phyloP scores from a whole-genome alignment of 30 jellyfish, hydroid and myxozoan genomes.

The Aurelia aurita complex sp. Pacific region DNA sequence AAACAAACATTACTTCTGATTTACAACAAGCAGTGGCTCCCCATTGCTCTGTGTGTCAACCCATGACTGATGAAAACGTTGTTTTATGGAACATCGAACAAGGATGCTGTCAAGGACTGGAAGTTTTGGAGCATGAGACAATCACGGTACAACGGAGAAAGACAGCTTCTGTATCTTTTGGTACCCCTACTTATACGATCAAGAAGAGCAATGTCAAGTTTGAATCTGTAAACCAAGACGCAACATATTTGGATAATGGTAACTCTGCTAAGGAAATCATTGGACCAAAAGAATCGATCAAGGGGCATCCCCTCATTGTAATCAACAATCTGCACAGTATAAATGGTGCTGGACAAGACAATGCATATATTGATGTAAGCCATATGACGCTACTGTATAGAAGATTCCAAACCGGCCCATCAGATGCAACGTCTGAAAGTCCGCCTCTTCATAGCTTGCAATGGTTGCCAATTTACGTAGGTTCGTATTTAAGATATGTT shows the following conservation, averaged over 20 bases:
- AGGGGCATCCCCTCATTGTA: conserved; percentile 86
- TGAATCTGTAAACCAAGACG: conserved; percentile 54
- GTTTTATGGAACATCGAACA: conserved; percentile 77
- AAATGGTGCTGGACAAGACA: conserved; percentile 14
- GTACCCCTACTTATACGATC: conserved; percentile 41
- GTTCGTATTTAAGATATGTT: conserved; percentile 19
- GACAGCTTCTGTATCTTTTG: conserved; percentile 11
- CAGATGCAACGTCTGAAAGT: conserved; percentile 34
- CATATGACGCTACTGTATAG: conserved; percentile 79
- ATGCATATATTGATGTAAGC: conserved; percentile 7
- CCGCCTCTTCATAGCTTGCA: conserved; percentile 80
- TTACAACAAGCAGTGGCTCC: not conserved
- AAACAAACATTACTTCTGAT: not conserved
- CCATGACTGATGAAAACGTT: conserved; percentile 53
- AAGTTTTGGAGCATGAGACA: conserved; percentile 57
- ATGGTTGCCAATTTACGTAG: conserved; percentile 85
- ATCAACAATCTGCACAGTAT: conserved; percentile 6
- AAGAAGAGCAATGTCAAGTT: conserved; percentile 52
- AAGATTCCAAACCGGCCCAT: conserved; percentile 45
- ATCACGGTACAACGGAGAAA: conserved; percentile 20
- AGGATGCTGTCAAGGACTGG: conserved; percentile 47
- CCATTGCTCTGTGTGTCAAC: conserved; percentile 44
- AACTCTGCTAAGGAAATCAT: conserved; percentile 70
- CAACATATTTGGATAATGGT: conserved; percentile 57
- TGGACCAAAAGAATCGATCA: conserved; percentile 73